Percentiles rank a stretch among this genome's conserved stretches.
phyloP scores from a whole-genome alignment of 2,888 invertebrate genomes.

The Helleia helle region DNA sequence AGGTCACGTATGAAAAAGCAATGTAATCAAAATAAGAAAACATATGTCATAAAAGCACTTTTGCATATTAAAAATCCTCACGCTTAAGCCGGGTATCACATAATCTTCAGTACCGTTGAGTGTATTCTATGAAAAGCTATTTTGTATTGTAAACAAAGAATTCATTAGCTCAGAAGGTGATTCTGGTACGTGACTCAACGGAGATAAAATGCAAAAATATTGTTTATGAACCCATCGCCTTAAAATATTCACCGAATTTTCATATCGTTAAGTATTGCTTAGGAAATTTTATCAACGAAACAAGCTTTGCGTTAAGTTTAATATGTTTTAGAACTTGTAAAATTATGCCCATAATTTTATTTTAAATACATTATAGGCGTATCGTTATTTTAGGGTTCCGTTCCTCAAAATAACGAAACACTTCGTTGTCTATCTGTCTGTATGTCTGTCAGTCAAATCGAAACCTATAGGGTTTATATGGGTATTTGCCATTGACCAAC shows the following conservation, averaged over 20 bases:
- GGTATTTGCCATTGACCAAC: too few relatives aligned
- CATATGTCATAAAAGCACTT: background rate
- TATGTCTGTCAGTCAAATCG: too few relatives aligned
- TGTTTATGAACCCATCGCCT: slow-evolving; percentile 12
- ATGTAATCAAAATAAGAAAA: too few relatives aligned
- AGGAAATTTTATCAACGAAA: slow-evolving; percentile 5
- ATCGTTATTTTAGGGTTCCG: too few relatives aligned
- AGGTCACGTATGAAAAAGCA: too few relatives aligned
- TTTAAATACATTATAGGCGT: too few relatives aligned
- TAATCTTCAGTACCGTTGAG: slow-evolving; percentile 18
- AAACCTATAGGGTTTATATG: too few relatives aligned
- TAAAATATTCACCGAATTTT: slow-evolving; percentile 10
- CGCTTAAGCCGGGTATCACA: slow-evolving; percentile 15
- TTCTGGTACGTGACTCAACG: slow-evolving; percentile 40
- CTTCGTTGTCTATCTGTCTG: too few relatives aligned
- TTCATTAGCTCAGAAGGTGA: slow-evolving; percentile 42
- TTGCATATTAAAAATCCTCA: slow-evolving; percentile 11
- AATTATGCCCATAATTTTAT: too few relatives aligned
- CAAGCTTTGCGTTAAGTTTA: too few relatives aligned
- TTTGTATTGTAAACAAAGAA: slow-evolving; percentile 63
- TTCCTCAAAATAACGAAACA: too few relatives aligned
- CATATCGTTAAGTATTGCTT: slow-evolving; percentile 1
- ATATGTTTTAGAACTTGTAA: too few relatives aligned
- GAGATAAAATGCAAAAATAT: slow-evolving; percentile 17
- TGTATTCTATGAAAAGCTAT: slow-evolving; percentile 48